A percentile compares a stretch with the other conserved stretches of the same genome.
Evolutionary conservation across 2,888 invertebrate genomes (phyloP).

Genomic region (Branchellion lobata): DNA sequence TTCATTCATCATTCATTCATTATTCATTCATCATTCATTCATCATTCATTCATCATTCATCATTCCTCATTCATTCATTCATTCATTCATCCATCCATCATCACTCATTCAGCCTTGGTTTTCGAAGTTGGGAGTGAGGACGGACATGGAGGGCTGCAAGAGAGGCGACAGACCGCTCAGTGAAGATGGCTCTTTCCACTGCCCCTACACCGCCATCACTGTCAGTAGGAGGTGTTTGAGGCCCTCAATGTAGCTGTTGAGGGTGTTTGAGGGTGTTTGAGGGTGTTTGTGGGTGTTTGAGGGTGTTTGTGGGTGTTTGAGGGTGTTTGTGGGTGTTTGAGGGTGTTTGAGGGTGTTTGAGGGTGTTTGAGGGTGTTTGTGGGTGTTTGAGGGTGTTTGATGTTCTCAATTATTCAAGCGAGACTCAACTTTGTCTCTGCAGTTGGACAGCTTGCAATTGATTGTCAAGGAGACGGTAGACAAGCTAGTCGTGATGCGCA

Average conservation of each 20-base stretch:
- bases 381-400: too few relatives aligned
- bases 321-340: neutral
- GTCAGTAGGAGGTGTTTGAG: neutral
- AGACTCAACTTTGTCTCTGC: too few relatives aligned
- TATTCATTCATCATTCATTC: too few relatives aligned
- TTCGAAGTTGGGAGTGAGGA: constrained; percentile 3
- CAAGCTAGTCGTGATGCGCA: constrained; percentile 17
- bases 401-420: too few relatives aligned
- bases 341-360: too few relatives aligned
- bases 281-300: neutral
- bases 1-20: too few relatives aligned
- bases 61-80: too few relatives aligned
- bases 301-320: neutral
- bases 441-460: constrained; percentile 38
- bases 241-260: too few relatives aligned
- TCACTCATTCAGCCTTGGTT: constrained; percentile 32
- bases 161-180: neutral
- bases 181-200: constrained; percentile 34
- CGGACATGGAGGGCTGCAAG: neutral
- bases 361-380: too few relatives aligned
- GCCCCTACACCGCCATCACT: constrained; percentile 34
- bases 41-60: too few relatives aligned
- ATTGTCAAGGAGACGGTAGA: constrained; percentile 35
- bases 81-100: too few relatives aligned
- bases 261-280: too few relatives aligned